These are phyloP conservation scores for Leptestheria dahalacensis DNA, from an alignment of 1,140 invertebrate species.

Conservation along the genomic window DNA sequence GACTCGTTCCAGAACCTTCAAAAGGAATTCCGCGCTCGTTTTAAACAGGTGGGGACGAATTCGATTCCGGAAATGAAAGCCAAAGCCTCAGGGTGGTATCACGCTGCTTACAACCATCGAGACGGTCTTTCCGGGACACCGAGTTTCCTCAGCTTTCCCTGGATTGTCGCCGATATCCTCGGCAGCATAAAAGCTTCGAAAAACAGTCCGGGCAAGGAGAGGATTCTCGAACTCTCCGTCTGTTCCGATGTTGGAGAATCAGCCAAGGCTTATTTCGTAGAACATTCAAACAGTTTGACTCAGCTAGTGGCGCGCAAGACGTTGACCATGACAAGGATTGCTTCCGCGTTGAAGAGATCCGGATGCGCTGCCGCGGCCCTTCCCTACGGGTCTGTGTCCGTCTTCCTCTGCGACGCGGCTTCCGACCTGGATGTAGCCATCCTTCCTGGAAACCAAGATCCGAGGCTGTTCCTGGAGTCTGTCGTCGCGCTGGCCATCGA, in stretches of 20 bases:
- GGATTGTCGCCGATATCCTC: background rate
- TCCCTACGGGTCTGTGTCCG: conserved; percentile 7
- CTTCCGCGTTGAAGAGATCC: background rate
- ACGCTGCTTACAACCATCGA: background rate
- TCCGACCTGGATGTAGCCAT: conserved; percentile 2
- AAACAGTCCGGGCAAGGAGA: background rate
- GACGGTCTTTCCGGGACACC: background rate
- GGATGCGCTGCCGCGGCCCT: no score
- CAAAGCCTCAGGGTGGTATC: conserved; percentile 1
- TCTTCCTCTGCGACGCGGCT: background rate
- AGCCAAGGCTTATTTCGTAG: background rate
- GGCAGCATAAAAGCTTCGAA: background rate
- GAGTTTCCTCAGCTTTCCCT: background rate
- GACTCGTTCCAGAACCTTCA: background rate
- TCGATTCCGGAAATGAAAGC: background rate
- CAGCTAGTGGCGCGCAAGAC: background rate
- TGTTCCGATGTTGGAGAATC: background rate
- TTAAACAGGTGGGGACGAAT: background rate
- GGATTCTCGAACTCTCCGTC: background rate
- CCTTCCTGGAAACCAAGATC: background rate
- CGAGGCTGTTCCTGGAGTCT: background rate
- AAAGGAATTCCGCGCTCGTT: background rate
- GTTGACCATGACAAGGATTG: background rate
- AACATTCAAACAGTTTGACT: background rate
- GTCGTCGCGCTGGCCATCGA: background rate